Percentiles rank a stretch among this genome's conserved stretches.
Conservation (phyloP, 1,140 invertebrate species). For the Myzus persicae region DNA sequence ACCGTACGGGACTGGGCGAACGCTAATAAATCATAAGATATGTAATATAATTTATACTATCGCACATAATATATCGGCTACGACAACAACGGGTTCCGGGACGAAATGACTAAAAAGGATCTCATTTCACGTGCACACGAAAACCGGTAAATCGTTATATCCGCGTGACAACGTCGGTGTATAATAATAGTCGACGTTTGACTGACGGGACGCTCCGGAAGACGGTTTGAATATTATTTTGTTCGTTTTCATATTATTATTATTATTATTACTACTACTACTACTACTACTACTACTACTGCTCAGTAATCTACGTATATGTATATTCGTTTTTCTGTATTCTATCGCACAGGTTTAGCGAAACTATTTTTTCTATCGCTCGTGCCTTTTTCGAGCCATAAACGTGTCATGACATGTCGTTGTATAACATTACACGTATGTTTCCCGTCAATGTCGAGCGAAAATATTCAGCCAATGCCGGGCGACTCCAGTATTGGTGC, state of each 20-base stretch:
- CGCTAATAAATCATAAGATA: neutral
- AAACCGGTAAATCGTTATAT: conserved; percentile 18
- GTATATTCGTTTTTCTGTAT: neutral
- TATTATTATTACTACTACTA: neutral
- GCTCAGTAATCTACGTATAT: no score
- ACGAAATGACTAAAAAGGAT: neutral
- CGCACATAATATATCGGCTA: neutral
- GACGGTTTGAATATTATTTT: neutral
- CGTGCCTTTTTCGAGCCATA: no score
- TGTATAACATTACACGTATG: neutral
- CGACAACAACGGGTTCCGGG: neutral
- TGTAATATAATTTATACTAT: neutral
- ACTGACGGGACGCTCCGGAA: neutral
- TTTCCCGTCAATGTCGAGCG: neutral
- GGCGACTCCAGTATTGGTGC: neutral
- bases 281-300: no score
- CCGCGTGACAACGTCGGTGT: neutral
- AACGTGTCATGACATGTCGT: neutral
- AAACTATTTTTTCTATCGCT: neutral
- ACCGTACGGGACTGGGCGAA: neutral
- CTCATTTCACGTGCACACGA: neutral
- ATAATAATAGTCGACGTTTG: neutral
- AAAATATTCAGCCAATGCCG: neutral
- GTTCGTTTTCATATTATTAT: neutral
- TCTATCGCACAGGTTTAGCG: neutral